Base-by-base conservation (phyloP, 2,797 vertebrate species). In the Manis javanica region DNA sequence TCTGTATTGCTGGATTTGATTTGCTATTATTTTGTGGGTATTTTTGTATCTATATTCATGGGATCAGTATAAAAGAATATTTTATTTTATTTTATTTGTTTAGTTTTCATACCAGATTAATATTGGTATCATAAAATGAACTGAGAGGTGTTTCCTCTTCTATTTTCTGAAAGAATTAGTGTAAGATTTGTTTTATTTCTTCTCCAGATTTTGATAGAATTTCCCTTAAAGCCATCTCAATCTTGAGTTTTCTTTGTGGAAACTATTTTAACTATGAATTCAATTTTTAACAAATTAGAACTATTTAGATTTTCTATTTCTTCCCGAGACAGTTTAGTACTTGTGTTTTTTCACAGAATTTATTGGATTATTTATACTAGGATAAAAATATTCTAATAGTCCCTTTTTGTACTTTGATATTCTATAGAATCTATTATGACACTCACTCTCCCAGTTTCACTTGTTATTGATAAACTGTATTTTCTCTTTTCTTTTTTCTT, bases 111-210 rank as follows among this genome's bases (percentile, higher is more conserved):
- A 55, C 14, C 37, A 66, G 34, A 11, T 29, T 59, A 51, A 77
- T 46, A 88, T 4, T 71, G 49, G 2, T 29, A 77, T 77, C 53
- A 79, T 61, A 86, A 90, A 83, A 3, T 14, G 26, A 75, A 16
- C 24, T 51, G 7, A 34, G 23, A 82, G 16, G 4, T 53, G 10
- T 46, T 95, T 46, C 46, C 7, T 68, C 51, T 84, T 79, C 55
- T 93, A 31, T 89, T 92, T 92, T 90, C 49, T 90, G 49, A 66
- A 91, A 81, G 29, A 85, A 10, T 37, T 68, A 26, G 39, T 16
- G 5, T 37, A 83, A 92, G 23, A 78, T 34, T 69, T 42, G 57
- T 78, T 72, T 72, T 64, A 81, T 34, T 55, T 89, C 39, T 74
- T 96, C 59, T 31, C 29, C 26, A 59, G 34, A 55, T 49, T 49